Evolutionary conservation across 2,888 invertebrate species (phyloP).

Genomic region (Scaptomyza flava): DNA sequence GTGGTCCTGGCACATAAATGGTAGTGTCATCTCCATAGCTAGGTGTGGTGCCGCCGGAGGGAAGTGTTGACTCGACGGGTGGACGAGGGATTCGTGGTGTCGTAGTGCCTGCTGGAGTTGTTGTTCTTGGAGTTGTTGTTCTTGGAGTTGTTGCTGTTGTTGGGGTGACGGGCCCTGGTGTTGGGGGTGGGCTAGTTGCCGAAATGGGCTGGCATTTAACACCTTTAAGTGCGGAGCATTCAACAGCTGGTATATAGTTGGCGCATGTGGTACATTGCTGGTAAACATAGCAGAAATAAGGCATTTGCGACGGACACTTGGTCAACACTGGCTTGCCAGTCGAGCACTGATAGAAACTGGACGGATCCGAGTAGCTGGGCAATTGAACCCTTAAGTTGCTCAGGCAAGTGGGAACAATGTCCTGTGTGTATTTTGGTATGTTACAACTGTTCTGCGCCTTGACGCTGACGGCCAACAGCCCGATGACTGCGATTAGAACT

Average conservation of each 20-base stretch:
- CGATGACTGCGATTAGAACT: constrained; percentile 66
- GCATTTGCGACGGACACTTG: constrained; percentile 41
- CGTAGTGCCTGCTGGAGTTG: too few relatives aligned
- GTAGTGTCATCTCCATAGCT: constrained; percentile 22
- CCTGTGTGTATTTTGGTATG: constrained; percentile 35
- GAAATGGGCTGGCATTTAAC: constrained; percentile 29
- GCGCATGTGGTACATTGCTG: constrained; percentile 69
- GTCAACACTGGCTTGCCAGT: not conserved
- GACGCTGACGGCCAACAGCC: constrained; percentile 49
- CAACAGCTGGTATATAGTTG: constrained; percentile 62
- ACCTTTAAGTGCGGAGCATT: constrained; percentile 31
- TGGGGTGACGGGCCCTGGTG: not conserved
- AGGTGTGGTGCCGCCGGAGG: not conserved
- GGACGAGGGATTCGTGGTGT: constrained; percentile 3
- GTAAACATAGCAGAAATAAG: constrained; percentile 65
- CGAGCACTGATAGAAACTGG: constrained; percentile 59
- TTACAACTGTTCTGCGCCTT: constrained; percentile 28
- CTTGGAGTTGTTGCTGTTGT: not conserved
- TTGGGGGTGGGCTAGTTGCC: not conserved
- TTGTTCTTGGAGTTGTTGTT: not conserved
- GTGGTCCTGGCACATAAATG: constrained; percentile 56
- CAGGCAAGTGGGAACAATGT: constrained; percentile 43
- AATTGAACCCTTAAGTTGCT: constrained; percentile 26
- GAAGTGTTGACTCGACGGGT: not conserved
- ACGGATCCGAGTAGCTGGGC: constrained; percentile 62